Base-by-base conservation (phyloP, 2,113 vertebrate species). In the Picathartes gymnocephalus region DNA sequence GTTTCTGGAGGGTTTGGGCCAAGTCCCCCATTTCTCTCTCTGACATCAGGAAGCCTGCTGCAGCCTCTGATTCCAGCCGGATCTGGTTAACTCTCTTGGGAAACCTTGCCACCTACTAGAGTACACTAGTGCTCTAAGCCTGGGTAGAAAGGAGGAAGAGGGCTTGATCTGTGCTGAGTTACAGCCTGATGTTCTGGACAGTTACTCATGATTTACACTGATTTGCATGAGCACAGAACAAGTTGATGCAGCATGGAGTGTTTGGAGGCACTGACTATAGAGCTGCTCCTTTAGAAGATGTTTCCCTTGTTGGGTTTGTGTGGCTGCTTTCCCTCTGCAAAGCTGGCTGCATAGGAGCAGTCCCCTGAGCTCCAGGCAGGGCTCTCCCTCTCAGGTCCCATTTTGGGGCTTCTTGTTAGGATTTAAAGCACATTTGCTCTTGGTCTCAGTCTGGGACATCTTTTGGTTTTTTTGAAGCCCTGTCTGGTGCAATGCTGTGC, bases 1-100 rank as follows among this genome's bases (percentile, higher is more conserved):
- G 98, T 98, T 98, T 98, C 97, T 98, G 96, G 96, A 98, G 98
- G 92, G 96, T 96, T 96, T 98, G 97, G 98, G 98, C 95, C 80
- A 93, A 96, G 97, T 98, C 97, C 98, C 98, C 94, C 98, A 96
- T 96, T 97, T 94, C 96, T 96, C 93, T 97, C 97, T 97, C 97
- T 98, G 96, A 98, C 98, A 98, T 98, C 98, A 97, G 97, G 97
- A 97, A 98, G 98, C 97, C 97, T 97, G 95, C 98, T 97, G 97
- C 97, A 98, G 97, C 97, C 90, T 95, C 87, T 79, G 81, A 83
- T 95, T 96, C 79, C 57, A 91, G 74, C n/a, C 47, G 97, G 98
- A 98, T 98, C 98, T 98, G 95, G 97, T 98, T 99, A 99, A 98
- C 97, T 98, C 97, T 97, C 76, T 86, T 48, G 88, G 82, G 80